Base-by-base conservation (phyloP, 1,140 invertebrate species). In the Rhagoletis pomonella region DNA sequence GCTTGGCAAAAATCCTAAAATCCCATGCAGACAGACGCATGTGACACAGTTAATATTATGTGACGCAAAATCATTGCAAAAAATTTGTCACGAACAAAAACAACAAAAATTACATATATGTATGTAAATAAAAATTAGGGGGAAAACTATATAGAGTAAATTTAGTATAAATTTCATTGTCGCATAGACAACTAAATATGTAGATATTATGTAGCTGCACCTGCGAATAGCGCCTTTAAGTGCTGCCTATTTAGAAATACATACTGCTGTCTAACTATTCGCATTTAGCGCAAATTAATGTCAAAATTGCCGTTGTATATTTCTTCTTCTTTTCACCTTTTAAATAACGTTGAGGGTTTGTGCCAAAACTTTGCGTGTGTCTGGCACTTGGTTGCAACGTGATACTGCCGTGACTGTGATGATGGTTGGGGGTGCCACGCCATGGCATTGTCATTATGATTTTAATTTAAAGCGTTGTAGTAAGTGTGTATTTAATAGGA, bases 1-100 rank as follows among this genome's bases (percentile, higher is more conserved):
- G 47, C 73, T 81, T 81, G 73, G 73, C 73, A 81, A 81, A 81
- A 81, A 81, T 81, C n/a, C 73, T 81, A 81, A 81, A 81, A 81
- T 81, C 73, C 73, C 73, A 7, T 81, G 73, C 73, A 81, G 44
- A 81, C 73, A n/a, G 44, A 81, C 73, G 47, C 73, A 17, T 81
- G 47, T 81, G 73, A 81, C 60, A 64, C 58, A 86, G 84, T 44
- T n/a, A 47, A 60, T 55, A 7, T 47, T 59, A 86, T 86, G 44
- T 29, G 42, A 62, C 55, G 84, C 58, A 86, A 86, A 64, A 64
- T 64, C n/a, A 86, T 86, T 59, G 60, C 84, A 86, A 58, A 62
- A 62, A 86, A 62, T 62, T 60, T 86, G 59, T 62, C 58, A 17
- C 29, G 39, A 85, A 85, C 6, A 10, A 81, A 81, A 19, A 19